phyloP scores from a whole-genome alignment of 2,113 vertebrate species.

The Scolopax mira region DNA sequence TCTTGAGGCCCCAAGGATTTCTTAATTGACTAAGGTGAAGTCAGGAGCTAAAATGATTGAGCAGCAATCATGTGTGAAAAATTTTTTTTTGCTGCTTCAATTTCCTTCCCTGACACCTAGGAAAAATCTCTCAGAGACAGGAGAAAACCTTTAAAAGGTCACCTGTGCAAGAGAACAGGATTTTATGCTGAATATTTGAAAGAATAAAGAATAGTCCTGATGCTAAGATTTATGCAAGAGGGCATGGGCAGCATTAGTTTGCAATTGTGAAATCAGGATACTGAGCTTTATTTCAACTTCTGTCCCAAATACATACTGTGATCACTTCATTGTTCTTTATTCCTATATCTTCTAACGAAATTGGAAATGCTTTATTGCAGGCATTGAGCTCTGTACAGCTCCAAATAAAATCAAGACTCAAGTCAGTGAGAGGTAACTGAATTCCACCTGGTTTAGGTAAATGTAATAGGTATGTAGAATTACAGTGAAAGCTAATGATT shows the following conservation, averaged over 20 bases:
- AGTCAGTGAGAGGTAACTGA: not conserved
- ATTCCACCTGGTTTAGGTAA: not conserved
- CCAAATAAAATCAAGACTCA: not conserved
- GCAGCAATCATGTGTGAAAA: not conserved
- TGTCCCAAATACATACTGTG: not conserved
- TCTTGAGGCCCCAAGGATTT: conserved; percentile 27
- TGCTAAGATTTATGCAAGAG: not conserved
- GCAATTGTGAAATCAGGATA: not conserved
- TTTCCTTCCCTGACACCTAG: not conserved
- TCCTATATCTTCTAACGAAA: not conserved
- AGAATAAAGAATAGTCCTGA: not conserved
- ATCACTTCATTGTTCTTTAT: not conserved
- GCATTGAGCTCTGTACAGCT: not conserved
- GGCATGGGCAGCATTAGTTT: not conserved
- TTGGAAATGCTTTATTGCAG: not conserved
- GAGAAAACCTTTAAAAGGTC: not conserved
- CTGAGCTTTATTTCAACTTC: not conserved
- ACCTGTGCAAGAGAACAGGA: not conserved
- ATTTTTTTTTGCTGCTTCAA: not conserved
- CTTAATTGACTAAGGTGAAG: conserved; percentile 34
- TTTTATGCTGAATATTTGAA: not conserved
- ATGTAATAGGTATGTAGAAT: not conserved
- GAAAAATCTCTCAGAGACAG: not conserved
- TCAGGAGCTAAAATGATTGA: conserved; percentile 17
- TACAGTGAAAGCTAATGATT: not conserved